These are phyloP conservation scores for Centropus unirufus DNA, from an alignment of 2,113 vertebrate genomes.

Conservation along the genomic window DNA sequence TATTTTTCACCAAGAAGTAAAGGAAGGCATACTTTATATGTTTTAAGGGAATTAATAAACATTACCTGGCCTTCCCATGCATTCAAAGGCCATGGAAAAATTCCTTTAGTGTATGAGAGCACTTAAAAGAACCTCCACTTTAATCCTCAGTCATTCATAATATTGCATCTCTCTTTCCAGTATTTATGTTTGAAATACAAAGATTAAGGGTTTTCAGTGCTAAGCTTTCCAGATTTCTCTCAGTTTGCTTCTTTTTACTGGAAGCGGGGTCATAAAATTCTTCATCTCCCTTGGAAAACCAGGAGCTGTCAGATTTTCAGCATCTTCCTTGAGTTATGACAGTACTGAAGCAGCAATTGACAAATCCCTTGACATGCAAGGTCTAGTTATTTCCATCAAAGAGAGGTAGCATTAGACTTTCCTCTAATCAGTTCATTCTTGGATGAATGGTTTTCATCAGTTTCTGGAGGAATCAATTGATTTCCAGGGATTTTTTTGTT, in stretches of 20 bases:
- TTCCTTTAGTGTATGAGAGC: neutral
- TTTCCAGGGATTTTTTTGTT: neutral
- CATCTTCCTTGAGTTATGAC: neutral
- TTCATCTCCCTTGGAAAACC: neutral
- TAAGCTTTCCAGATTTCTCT: neutral
- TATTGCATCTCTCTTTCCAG: neutral
- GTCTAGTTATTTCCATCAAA: constrained; percentile 18
- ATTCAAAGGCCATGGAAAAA: neutral
- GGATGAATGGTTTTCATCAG: neutral
- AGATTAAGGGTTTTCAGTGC: neutral
- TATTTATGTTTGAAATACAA: neutral
- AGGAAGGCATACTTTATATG: neutral
- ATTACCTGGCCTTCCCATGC: neutral
- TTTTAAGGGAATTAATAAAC: neutral
- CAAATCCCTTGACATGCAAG: constrained; percentile 13
- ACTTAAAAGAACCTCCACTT: neutral
- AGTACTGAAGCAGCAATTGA: neutral
- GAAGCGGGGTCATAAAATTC: neutral
- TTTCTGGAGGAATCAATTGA: neutral
- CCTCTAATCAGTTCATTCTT: neutral
- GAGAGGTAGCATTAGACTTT: neutral
- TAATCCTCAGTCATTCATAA: neutral
- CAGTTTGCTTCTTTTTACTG: neutral
- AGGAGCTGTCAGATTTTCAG: neutral
- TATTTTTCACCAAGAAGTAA: too few relatives aligned